Evolutionary conservation across 2,113 vertebrate genomes (phyloP), one percentile per base, ranked within the genome.

Genomic region (Channa argus): DNA sequence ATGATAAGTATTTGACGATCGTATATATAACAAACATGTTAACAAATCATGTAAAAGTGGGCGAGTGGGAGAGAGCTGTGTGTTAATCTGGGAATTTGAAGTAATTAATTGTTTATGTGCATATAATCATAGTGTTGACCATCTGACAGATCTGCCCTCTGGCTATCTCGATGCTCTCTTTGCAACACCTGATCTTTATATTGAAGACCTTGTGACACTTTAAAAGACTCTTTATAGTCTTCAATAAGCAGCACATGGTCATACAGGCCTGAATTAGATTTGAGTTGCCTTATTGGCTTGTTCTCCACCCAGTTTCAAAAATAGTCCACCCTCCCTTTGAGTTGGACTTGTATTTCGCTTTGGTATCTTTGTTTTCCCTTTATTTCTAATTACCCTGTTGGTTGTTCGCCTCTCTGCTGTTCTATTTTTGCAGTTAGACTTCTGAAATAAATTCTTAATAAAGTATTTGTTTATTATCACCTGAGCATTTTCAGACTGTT

Each of bases 181-280:
- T 33, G 43, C 58, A 80, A 44, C 1, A 6, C 71, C 74, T 74
- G 82, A 83, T 61, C 70, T 63, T 37, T 43, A 75, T 63, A 64
- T 83, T 77, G 74, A 63, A 7, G 34, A 74, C 44, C 81, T 66
- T 87, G 89, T 91, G 84, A 84, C 71, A 6, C 12, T 66, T 58
- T 56, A 59, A 86, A 43, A 77, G 65, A 50, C 66, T 45, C 60
- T 74, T 79, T 73, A 44, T 76, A 54, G 70, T 63, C 50, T 65
- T 53, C 81, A 90, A 92, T 69, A 13, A 69, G 83, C 74, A 86
- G 79, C 91, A 79, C 85, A 86, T 86, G 85, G 59, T 10, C 64
- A 79, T 88, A 53, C 77, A 74, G 52, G 46, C 53, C 63, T 52
- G 6, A 86, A 86, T 86, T 76, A 84, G 64, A 79, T 74, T 75